A percentile compares a stretch with the other conserved stretches of the same genome.
Conservation (phyloP, 1,140 invertebrate species). For the Papilio polytes region DNA sequence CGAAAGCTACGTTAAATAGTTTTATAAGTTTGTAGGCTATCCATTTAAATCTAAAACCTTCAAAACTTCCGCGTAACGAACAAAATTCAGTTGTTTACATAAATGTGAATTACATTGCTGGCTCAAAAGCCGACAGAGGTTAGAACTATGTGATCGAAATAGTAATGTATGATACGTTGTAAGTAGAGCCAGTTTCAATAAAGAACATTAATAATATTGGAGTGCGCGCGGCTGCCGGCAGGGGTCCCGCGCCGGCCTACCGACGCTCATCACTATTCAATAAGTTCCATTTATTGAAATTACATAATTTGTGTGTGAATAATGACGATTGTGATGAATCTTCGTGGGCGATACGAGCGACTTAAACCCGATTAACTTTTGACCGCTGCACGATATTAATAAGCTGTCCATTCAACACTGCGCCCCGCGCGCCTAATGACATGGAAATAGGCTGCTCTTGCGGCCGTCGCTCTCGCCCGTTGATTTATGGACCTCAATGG, state of each 20-base stretch:
- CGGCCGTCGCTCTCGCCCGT: conserved; percentile 48
- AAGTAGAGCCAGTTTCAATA: conserved; percentile 45
- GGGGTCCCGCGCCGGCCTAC: conserved; percentile 74
- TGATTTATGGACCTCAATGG: conserved; percentile 54
- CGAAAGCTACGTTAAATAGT: neutral
- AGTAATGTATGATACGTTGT: conserved; percentile 51
- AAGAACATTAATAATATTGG: conserved; percentile 48
- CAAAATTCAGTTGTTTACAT: conserved; percentile 35
- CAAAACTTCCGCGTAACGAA: conserved; percentile 55
- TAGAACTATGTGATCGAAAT: conserved; percentile 1
- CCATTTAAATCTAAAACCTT: conserved; percentile 69
- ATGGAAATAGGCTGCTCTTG: conserved; percentile 68
- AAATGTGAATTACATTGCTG: conserved; percentile 47
- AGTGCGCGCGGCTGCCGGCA: conserved; percentile 57
- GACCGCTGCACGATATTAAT: conserved; percentile 79
- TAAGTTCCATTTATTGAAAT: conserved; percentile 84
- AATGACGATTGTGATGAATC: conserved; percentile 83
- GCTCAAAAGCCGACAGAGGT: neutral
- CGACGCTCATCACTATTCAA: conserved; percentile 83
- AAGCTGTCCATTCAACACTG: conserved; percentile 73
- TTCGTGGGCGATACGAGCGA: conserved; percentile 81
- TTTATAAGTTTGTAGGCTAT: neutral
- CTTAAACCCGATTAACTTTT: conserved; percentile 83
- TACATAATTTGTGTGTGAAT: conserved; percentile 84
- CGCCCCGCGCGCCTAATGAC: conserved; percentile 61